These are phyloP conservation scores for Lycophotia porphyrea DNA, from an alignment of 2,888 invertebrate species.

Conservation along the genomic window DNA sequence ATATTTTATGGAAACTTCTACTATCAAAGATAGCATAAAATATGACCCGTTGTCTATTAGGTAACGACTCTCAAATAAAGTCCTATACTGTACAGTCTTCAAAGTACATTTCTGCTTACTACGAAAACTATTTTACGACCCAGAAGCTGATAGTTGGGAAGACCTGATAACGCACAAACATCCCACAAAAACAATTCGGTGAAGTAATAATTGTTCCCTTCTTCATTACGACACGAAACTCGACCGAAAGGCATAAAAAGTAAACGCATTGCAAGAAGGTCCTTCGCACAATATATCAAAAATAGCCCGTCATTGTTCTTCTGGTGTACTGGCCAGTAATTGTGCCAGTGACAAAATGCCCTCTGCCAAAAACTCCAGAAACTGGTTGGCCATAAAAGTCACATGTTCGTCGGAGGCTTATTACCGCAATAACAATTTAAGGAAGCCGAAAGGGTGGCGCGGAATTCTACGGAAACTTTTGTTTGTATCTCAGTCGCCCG, in stretches of 20 bases:
- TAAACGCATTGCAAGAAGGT: constrained; percentile 58
- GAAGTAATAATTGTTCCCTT: constrained; percentile 63
- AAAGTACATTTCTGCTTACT: constrained; percentile 32
- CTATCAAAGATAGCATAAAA: background rate
- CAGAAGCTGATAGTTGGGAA: constrained; percentile 30
- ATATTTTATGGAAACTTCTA: background rate
- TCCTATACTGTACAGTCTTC: background rate
- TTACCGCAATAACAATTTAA: constrained; percentile 89
- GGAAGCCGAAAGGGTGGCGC: constrained; percentile 88
- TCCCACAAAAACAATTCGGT: constrained; percentile 54
- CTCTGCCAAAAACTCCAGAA: constrained; percentile 83
- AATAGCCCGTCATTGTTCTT: constrained; percentile 78
- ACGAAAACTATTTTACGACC: constrained; percentile 57
- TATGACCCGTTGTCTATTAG: background rate
- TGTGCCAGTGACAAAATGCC: constrained; percentile 84
- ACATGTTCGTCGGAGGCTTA: constrained; percentile 87
- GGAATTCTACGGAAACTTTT: constrained; percentile 87
- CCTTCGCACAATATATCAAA: constrained; percentile 76
- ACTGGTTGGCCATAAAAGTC: constrained; percentile 87
- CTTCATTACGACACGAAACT: constrained; percentile 60
- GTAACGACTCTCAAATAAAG: background rate
- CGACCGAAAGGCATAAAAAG: constrained; percentile 56
- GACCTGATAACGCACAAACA: constrained; percentile 56
- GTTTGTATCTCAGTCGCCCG: constrained; percentile 82
- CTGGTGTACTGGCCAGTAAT: constrained; percentile 79